A percentile compares a stretch with the other conserved stretches of the same genome.
Conservation (phyloP, 2,113 vertebrate genomes). For the Nettapus auritus region DNA sequence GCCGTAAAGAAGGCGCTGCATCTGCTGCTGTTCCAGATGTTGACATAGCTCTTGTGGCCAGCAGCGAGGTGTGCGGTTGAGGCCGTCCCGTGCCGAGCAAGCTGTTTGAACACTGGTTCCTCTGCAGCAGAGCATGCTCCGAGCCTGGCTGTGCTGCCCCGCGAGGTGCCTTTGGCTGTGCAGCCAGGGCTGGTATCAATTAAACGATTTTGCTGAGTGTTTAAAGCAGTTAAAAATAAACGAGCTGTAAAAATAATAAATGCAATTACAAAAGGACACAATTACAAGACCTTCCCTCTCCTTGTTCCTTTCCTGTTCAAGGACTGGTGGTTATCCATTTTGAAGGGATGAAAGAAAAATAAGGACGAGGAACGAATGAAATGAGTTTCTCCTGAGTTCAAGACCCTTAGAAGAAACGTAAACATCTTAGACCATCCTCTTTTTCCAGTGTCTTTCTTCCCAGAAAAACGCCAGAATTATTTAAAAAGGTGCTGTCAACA, state of each 20-base stretch:
- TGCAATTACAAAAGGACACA: background rate
- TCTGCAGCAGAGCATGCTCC: rapidly evolving
- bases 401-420: background rate
- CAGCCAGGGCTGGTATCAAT: background rate
- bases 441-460: background rate
- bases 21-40: background rate
- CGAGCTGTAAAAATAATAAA: background rate
- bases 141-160: background rate
- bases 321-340: background rate
- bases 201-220: background rate
- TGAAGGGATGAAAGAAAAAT: background rate
- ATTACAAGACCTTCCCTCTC: background rate
- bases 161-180: rapidly evolving
- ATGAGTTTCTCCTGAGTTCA: background rate
- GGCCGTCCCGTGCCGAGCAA: rapidly evolving
- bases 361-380: background rate
- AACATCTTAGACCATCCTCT: background rate
- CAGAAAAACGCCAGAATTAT: background rate
- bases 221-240: constrained; percentile 35
- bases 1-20: background rate
- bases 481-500: background rate
- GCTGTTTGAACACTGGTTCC: background rate
- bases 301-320: background rate
- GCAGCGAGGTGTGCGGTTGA: rapidly evolving
- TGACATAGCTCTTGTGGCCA: background rate